These are phyloP conservation scores for Apamea monoglypha DNA, from an alignment of 2,888 invertebrate species.

Conservation along the genomic window DNA sequence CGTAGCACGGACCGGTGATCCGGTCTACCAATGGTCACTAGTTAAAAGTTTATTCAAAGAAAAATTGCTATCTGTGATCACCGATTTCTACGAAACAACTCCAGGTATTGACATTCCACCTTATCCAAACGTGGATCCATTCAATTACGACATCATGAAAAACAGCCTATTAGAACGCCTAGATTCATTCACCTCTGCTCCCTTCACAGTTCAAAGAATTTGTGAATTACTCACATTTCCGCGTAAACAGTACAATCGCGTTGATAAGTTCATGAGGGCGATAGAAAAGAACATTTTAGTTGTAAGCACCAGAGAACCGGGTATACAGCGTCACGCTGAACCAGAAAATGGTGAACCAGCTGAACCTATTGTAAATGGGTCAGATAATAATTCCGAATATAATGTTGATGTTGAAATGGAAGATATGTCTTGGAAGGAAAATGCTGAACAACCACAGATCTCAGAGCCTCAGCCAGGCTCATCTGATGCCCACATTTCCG, in stretches of 20 bases:
- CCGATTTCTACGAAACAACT: constrained; percentile 96
- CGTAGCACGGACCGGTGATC: constrained; percentile 98
- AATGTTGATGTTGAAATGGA: constrained; percentile 90
- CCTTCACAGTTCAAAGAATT: constrained; percentile 98
- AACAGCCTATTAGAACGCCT: constrained; percentile 94
- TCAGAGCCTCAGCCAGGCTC: constrained; percentile 85
- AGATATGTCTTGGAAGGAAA: constrained; percentile 88
- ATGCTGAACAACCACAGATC: constrained; percentile 76
- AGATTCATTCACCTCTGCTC: constrained; percentile 96
- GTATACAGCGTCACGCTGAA: constrained; percentile 90
- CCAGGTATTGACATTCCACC: constrained; percentile 94
- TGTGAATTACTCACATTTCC: constrained; percentile 98
- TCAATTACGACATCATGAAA: constrained; percentile 97
- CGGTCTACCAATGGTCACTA: constrained; percentile 97
- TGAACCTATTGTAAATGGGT: constrained; percentile 91
- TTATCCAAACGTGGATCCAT: constrained; percentile 97
- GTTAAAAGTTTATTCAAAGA: constrained; percentile 96
- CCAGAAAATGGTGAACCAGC: constrained; percentile 92
- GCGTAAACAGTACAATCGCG: constrained; percentile 97
- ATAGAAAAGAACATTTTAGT: constrained; percentile 98
- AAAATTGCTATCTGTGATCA: constrained; percentile 96
- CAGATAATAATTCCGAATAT: constrained; percentile 89
- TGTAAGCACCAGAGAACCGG: constrained; percentile 94
- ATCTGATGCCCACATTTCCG: constrained; percentile 84
- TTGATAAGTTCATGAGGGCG: constrained; percentile 99